Evolutionary conservation across 2,888 invertebrate genomes (phyloP).

Genomic region (Brachyptera putata): DNA sequence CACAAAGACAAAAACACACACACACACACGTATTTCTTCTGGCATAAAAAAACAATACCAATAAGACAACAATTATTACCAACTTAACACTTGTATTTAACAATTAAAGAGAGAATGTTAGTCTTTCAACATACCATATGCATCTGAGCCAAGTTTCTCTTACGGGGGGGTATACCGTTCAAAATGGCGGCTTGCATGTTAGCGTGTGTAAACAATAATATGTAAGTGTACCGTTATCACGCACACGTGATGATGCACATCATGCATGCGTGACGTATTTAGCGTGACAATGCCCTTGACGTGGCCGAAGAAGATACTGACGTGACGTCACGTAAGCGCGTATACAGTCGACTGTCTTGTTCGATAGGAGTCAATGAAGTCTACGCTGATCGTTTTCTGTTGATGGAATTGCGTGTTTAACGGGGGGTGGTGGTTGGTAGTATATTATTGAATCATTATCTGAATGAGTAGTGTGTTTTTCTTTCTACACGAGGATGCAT

Average conservation of each 20-base stretch:
- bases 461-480: too few relatives aligned
- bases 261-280: background rate
- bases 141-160: background rate
- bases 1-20: too few relatives aligned
- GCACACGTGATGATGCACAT: background rate
- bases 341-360: background rate
- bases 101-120: too few relatives aligned
- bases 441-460: too few relatives aligned
- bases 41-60: too few relatives aligned
- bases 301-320: background rate
- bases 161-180: background rate
- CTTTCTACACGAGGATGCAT: too few relatives aligned
- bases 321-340: too few relatives aligned
- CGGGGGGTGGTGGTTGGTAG: background rate
- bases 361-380: conserved; percentile 1
- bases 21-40: too few relatives aligned
- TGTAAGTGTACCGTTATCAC: background rate
- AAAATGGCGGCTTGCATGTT: conserved; percentile 24
- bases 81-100: too few relatives aligned
- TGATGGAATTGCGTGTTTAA: background rate
- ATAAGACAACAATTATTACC: too few relatives aligned
- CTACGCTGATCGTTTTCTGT: background rate
- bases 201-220: conserved; percentile 14
- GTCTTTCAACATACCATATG: background rate
- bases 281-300: conserved; percentile 6